phyloP scores from a whole-genome alignment of 2,888 invertebrate species.

The Seira ritae region DNA sequence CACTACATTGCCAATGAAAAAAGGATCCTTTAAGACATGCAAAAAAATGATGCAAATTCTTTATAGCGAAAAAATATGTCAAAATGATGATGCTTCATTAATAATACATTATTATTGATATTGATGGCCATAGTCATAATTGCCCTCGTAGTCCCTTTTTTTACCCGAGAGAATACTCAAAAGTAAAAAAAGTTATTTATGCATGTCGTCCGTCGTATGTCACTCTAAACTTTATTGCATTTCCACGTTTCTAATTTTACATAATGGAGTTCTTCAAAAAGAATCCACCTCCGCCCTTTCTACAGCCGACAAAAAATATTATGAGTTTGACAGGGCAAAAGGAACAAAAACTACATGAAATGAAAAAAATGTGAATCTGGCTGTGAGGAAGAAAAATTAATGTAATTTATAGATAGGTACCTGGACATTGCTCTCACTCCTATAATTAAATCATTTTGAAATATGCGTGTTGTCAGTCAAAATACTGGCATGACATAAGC shows the following conservation, averaged over 20 bases:
- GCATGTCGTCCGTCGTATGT: not conserved
- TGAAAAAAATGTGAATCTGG: not conserved
- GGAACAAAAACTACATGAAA: too few species aligned
- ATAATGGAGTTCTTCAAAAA: too few species aligned
- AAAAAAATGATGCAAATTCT: not conserved
- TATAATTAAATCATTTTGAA: constrained; percentile 7
- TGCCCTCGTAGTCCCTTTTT: not conserved
- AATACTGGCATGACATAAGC: not conserved
- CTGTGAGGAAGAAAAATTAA: not conserved
- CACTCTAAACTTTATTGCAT: not conserved
- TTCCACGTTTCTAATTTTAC: not conserved
- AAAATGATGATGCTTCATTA: constrained; percentile 11
- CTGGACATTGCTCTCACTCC: not conserved
- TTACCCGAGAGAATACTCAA: not conserved
- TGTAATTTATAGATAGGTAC: constrained; percentile 3
- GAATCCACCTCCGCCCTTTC: not conserved
- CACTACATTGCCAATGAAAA: not conserved
- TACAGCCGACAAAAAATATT: not conserved
- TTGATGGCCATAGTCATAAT: constrained; percentile 3
- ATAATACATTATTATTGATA: constrained; percentile 11
- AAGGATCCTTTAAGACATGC: not conserved
- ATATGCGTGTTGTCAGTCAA: constrained; percentile 11
- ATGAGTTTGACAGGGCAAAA: too few species aligned
- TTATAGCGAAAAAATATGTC: not conserved
- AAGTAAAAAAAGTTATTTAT: not conserved